Evolutionary conservation across 92 coral and sea anemone species (phyloP), one percentile per base, ranked within the genome.

Genomic region (Paragorgia papillata): DNA sequence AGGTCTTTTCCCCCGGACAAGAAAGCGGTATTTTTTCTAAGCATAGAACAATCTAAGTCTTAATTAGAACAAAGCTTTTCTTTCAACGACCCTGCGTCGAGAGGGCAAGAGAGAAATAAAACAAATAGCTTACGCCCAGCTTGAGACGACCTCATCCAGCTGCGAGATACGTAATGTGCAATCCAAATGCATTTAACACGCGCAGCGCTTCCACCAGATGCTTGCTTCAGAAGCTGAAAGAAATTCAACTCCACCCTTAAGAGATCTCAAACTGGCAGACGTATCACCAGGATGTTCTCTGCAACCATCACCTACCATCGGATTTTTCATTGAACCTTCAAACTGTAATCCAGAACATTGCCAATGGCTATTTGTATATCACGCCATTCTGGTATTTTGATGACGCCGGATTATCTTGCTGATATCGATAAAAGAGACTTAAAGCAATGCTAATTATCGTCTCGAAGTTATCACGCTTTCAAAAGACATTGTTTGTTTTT

Each of bases 401-500:
- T 37, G 43, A 37, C 43, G 4, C 43, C 43, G 43, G 43, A 37
- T 37, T 37, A 10, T 7, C 53, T 46, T 46, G 53, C 53, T 46
- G 53, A 15, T 46, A 6, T 46, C 15, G n/a, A 7, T 7, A 7
- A 15, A 46, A 46, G n/a, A 7, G 53, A 6, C n/a, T 7, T 46
- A 7, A 46, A n/a, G 53, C 53, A 7, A 46, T 7, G n/a, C 2
- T 37, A 15, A 46, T 46, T 46, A 46, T 15, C 15, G 53, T 46
- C n/a, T 46, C 2, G 53, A 2, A 7, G 53, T 15, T 2, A 46
- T 46, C 15, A n/a, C 2, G n/a, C n/a, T 7, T 18, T 35, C 15
- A 20, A 34, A 44, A 25, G 75, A 24, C 39, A 21, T 68, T 68
- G 29, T 68, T 68, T 68, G 75, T 44, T 68, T 68, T 44, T 28